Evolutionary conservation across 2,888 invertebrate genomes (phyloP).

Genomic region (Dexiosoma caninum): DNA sequence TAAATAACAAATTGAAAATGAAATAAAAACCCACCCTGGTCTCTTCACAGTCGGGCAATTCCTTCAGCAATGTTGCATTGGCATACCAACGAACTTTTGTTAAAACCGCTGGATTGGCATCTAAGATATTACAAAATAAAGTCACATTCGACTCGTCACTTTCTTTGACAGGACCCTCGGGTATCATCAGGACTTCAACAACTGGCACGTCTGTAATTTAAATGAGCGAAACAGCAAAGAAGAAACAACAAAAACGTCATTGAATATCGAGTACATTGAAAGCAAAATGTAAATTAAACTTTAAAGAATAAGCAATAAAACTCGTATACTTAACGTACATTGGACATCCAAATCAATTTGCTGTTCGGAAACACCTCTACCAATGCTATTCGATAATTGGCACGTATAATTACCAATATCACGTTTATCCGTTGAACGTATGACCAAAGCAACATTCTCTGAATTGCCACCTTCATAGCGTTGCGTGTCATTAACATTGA

Average conservation of each 20-base stretch:
- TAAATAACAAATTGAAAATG: neutral
- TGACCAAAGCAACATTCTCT: constrained; percentile 86
- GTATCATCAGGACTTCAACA: constrained; percentile 87
- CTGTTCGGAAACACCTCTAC: constrained; percentile 85
- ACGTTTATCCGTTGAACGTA: constrained; percentile 85
- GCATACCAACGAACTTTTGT: constrained; percentile 92
- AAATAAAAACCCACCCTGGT: constrained; percentile 68
- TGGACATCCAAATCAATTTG: constrained; percentile 87
- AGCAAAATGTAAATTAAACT: neutral
- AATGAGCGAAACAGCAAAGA: too few relatives aligned
- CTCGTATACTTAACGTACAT: constrained; percentile 83
- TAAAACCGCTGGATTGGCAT: constrained; percentile 87
- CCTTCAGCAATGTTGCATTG: constrained; percentile 89
- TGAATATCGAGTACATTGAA: neutral
- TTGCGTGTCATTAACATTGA: constrained; percentile 80
- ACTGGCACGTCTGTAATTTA: constrained; percentile 85
- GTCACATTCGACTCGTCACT: constrained; percentile 89
- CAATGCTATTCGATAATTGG: constrained; percentile 87
- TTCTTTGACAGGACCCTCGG: constrained; percentile 87
- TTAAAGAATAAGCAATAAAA: neutral
- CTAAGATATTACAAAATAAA: constrained; percentile 86
- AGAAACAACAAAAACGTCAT: neutral
- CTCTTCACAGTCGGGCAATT: constrained; percentile 86
- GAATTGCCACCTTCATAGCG: constrained; percentile 88
- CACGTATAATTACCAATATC: constrained; percentile 94